A percentile compares a stretch with the other conserved stretches of the same genome.
Conservation (phyloP, 2,113 vertebrate genomes). For the Dicaeum eximium region DNA sequence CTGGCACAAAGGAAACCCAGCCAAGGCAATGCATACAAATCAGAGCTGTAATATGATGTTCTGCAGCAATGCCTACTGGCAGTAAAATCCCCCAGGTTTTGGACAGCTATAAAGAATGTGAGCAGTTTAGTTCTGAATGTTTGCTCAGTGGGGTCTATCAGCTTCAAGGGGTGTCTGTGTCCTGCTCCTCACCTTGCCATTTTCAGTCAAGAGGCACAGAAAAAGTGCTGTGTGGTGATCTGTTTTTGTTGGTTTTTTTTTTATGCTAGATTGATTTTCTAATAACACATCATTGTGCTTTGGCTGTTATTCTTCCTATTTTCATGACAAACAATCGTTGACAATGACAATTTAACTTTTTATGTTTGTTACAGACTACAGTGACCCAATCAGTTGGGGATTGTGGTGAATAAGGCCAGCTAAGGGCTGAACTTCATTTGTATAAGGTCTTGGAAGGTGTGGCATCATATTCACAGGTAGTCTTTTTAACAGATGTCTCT, state of each 20-base stretch:
- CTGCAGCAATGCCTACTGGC: not conserved
- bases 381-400: not conserved
- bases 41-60: not conserved
- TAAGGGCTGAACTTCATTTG: not conserved
- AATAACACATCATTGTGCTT: not conserved
- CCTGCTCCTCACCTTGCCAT: not conserved
- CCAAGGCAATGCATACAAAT: constrained; percentile 9
- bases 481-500: not conserved
- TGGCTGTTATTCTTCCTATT: not conserved
- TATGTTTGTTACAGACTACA: constrained; percentile 7
- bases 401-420: not conserved
- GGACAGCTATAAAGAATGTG: not conserved
- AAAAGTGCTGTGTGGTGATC: not conserved
- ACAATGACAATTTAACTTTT: not conserved
- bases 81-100: not conserved
- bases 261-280: not conserved
- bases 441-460: constrained; percentile 10
- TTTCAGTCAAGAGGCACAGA: not conserved
- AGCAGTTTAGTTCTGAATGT: not conserved
- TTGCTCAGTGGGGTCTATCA: not conserved
- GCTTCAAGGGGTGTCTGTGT: not conserved
- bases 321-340: not conserved
- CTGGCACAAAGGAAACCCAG: not conserved
- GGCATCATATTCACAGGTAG: constrained; percentile 36
- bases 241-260: too few relatives aligned